These are phyloP conservation scores for Leptosomus discolor DNA, from an alignment of 2,113 vertebrate species.

Conservation along the genomic window DNA sequence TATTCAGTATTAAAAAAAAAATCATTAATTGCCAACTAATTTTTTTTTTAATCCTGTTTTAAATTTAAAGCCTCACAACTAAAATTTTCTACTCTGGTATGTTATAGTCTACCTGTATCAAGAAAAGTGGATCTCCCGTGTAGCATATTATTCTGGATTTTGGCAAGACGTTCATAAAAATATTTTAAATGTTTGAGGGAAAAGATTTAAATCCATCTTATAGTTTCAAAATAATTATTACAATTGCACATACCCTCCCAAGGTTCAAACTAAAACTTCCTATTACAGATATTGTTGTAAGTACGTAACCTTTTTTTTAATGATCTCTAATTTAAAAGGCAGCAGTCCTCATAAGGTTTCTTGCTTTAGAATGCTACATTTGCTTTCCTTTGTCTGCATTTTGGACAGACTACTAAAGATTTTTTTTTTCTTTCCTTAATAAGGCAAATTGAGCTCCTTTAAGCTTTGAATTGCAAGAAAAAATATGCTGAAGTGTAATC, in stretches of 20 bases:
- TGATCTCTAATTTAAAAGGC: background rate
- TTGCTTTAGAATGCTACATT: background rate
- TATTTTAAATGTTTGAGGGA: background rate
- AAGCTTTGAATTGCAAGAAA: constrained; percentile 12
- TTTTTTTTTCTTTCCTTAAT: background rate
- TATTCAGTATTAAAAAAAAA: background rate
- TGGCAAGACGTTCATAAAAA: background rate
- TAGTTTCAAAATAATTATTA: background rate
- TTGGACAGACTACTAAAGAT: background rate
- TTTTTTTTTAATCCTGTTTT: background rate
- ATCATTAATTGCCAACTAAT: too few relatives aligned
- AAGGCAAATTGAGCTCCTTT: constrained; percentile 22
- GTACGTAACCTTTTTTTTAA: background rate
- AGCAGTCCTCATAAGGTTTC: background rate
- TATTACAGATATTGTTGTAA: background rate
- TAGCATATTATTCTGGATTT: background rate
- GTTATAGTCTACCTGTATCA: background rate
- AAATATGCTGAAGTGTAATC: constrained; percentile 15
- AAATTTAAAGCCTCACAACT: background rate
- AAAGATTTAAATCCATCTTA: background rate
- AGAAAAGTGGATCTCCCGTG: background rate
- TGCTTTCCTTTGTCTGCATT: background rate
- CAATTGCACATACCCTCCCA: background rate
- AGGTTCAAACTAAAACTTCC: background rate
- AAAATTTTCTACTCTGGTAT: background rate